Conservation (phyloP, 2,113 vertebrate species). For the Crypturellus undulatus region DNA sequence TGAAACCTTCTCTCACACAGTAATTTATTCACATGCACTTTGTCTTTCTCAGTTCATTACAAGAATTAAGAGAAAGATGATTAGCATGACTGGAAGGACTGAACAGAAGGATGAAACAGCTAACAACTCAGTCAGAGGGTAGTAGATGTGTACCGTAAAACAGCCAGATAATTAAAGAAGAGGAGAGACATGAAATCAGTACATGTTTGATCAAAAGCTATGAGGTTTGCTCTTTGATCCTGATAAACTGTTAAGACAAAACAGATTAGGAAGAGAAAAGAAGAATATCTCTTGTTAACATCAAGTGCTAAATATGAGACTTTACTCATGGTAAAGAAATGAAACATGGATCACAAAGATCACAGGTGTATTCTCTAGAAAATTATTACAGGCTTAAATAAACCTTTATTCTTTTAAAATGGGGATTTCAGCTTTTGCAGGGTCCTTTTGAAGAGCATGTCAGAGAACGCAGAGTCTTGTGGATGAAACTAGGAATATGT, state of each 20-base stretch:
- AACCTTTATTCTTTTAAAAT: background rate
- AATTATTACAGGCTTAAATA: background rate
- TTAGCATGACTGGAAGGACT: background rate
- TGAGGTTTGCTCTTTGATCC: conserved; percentile 50
- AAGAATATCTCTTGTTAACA: background rate
- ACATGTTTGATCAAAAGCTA: background rate
- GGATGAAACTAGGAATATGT: background rate
- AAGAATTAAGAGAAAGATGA: background rate
- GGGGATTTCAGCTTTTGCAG: background rate
- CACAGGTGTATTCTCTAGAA: background rate
- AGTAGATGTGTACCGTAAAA: background rate
- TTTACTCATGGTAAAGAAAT: background rate
- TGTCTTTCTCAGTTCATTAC: background rate
- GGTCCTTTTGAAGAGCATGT: background rate
- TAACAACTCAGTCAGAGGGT: background rate
- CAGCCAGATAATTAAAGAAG: conserved; percentile 32
- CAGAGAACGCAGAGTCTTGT: background rate
- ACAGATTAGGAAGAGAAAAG: background rate
- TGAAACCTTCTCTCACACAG: background rate
- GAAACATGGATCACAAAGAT: background rate
- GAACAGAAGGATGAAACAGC: background rate
- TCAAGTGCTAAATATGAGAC: background rate
- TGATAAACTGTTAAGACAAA: conserved; percentile 34
- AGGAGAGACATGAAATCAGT: background rate
- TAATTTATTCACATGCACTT: background rate